These are phyloP conservation scores for Cranoglanis bouderius DNA, from an alignment of 2,113 vertebrate genomes.

Conservation along the genomic window DNA sequence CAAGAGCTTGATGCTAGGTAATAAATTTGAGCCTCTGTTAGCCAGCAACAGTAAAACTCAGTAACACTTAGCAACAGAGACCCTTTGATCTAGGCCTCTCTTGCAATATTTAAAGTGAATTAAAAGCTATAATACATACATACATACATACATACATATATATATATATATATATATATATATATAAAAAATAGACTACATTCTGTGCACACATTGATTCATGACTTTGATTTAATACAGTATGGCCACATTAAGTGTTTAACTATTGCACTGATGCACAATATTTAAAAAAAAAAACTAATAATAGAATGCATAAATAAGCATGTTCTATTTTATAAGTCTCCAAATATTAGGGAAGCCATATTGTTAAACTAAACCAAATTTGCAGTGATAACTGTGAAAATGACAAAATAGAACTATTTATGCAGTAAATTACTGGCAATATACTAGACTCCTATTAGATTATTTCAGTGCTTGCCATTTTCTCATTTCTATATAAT, in stretches of 20 bases:
- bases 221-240: not conserved
- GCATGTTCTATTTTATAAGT: not conserved
- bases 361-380: not conserved
- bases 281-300: not conserved
- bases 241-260: not conserved
- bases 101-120: not conserved
- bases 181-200: not conserved
- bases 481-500: not conserved
- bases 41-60: not conserved
- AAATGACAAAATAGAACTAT: not conserved
- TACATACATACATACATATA: too few species aligned
- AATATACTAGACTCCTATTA: not conserved
- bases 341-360: not conserved
- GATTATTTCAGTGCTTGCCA: not conserved
- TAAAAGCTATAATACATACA: not conserved
- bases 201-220: not conserved
- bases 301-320: too few species aligned
- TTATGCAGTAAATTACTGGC: too few species aligned
- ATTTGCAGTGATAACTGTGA: not conserved
- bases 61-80: not conserved
- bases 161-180: too few species aligned
- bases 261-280: not conserved
- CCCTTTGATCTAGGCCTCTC: not conserved
- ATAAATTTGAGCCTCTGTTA: slow-evolving; percentile 39
- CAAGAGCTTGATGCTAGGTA: slow-evolving; percentile 37